Evolutionary conservation across 2,113 vertebrate genomes (phyloP).

Genomic region (Calidris pygmaea): DNA sequence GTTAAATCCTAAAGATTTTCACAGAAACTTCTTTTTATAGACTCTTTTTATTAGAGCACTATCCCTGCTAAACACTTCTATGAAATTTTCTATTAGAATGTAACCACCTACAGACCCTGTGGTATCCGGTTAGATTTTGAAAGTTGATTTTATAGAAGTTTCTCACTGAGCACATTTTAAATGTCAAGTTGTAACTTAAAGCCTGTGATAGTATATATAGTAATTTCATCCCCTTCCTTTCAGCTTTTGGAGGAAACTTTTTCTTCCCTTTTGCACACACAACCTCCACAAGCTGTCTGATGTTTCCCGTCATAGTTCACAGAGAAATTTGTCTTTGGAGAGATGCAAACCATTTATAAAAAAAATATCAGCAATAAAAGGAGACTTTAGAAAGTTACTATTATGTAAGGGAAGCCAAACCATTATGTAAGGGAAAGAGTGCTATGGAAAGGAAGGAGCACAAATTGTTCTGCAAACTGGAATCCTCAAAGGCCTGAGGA

Average conservation of each 20-base stretch:
- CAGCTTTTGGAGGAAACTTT: conserved; percentile 45
- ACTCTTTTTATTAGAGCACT: conserved; percentile 47
- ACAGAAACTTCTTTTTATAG: conserved; percentile 55
- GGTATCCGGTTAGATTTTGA: conserved; percentile 31
- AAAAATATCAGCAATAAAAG: neutral
- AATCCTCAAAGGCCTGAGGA: neutral
- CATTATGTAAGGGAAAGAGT: conserved; percentile 13
- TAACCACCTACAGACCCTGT: conserved; percentile 48
- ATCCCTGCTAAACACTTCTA: neutral
- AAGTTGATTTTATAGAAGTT: conserved; percentile 36
- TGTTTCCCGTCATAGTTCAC: conserved; percentile 31
- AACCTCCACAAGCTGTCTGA: conserved; percentile 52
- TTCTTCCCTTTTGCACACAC: conserved; percentile 30
- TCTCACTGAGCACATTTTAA: conserved; percentile 36
- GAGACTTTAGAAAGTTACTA: conserved; percentile 13
- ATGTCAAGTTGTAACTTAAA: conserved; percentile 57
- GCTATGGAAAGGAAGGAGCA: neutral
- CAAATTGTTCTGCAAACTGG: neutral
- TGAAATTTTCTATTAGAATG: conserved; percentile 44
- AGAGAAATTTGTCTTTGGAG: neutral
- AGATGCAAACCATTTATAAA: neutral
- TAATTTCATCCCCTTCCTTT: conserved; percentile 35
- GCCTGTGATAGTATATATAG: conserved; percentile 34
- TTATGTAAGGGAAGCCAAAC: conserved; percentile 11
- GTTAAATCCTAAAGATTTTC: conserved; percentile 28